A percentile compares a stretch with the other conserved stretches of the same genome.
These are phyloP conservation scores for Hyposoter dolosus DNA, from an alignment of 2,888 invertebrate species.

Conservation along the genomic window DNA sequence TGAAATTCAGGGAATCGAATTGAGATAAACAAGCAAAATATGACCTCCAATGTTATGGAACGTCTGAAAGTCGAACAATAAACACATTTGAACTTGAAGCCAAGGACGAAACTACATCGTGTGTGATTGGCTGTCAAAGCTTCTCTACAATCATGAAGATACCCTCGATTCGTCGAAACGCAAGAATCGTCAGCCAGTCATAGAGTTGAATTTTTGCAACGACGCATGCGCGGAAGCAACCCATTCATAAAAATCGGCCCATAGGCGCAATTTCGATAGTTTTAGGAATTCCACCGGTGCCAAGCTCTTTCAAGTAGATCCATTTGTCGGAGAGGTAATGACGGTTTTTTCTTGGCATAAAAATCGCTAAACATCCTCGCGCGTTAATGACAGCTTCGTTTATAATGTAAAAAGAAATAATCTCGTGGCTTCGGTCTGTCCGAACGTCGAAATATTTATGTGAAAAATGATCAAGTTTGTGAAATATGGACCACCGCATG, in stretches of 20 bases:
- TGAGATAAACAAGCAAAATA: background rate
- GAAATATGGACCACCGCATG: constrained; percentile 58
- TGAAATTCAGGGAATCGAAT: background rate
- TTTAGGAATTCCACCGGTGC: constrained; percentile 73
- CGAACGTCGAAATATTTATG: constrained; percentile 62
- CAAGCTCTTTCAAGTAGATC: constrained; percentile 75
- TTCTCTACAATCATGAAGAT: background rate
- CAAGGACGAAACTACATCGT: background rate
- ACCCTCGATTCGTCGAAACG: constrained; percentile 11
- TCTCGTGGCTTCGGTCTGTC: constrained; percentile 32
- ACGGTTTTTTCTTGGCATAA: constrained; percentile 66
- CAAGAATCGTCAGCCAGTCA: background rate
- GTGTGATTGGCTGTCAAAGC: background rate
- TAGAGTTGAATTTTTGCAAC: background rate
- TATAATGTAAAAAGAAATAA: constrained; percentile 48
- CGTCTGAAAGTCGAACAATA: constrained; percentile 1
- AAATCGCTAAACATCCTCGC: constrained; percentile 78
- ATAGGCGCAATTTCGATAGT: constrained; percentile 47
- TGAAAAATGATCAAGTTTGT: constrained; percentile 20
- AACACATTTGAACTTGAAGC: constrained; percentile 47
- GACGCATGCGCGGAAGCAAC: background rate
- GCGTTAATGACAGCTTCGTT: constrained; percentile 51
- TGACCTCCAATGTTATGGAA: constrained; percentile 20
- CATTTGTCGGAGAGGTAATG: constrained; percentile 78
- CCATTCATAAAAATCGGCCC: constrained; percentile 35